phyloP scores from a whole-genome alignment of 2,888 invertebrate species.

The Leptinotarsa tumamoca region DNA sequence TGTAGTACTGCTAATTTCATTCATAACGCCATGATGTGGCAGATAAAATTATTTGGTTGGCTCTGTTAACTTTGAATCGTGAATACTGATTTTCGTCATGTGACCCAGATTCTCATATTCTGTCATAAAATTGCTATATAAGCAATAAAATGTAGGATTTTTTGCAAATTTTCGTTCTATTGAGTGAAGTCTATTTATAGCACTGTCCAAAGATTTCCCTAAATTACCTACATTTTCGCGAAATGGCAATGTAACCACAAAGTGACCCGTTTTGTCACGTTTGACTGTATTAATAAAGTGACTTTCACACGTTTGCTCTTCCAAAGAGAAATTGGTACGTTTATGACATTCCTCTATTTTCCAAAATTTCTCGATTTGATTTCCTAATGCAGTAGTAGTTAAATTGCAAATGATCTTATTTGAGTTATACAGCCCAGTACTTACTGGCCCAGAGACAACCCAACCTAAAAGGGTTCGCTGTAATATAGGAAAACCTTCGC shows the following conservation, averaged over 20 bases:
- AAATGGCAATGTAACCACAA: neutral
- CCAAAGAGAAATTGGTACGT: neutral
- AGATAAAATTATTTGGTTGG: conserved; percentile 29
- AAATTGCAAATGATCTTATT: conserved; percentile 1
- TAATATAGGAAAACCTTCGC: neutral
- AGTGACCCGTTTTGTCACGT: conserved; percentile 1
- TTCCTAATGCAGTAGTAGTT: neutral
- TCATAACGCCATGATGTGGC: conserved; percentile 42
- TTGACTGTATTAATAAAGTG: neutral
- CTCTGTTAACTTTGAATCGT: neutral
- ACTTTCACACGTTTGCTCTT: neutral
- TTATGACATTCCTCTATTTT: neutral
- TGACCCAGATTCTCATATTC: conserved; percentile 41
- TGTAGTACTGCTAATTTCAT: conserved; percentile 41
- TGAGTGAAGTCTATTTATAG: neutral
- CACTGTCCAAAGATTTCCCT: neutral
- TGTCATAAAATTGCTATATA: conserved; percentile 18
- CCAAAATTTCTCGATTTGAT: conserved; percentile 11
- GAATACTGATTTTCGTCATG: conserved; percentile 41
- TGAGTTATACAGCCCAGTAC: no score
- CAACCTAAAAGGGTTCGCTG: conserved; percentile 3
- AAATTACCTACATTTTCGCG: neutral
- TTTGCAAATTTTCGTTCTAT: conserved; percentile 27
- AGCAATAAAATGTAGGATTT: conserved; percentile 16
- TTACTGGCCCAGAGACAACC: neutral